Evolutionary conservation across 2,888 invertebrate species (phyloP).

Genomic region (Sesia bembeciformis): DNA sequence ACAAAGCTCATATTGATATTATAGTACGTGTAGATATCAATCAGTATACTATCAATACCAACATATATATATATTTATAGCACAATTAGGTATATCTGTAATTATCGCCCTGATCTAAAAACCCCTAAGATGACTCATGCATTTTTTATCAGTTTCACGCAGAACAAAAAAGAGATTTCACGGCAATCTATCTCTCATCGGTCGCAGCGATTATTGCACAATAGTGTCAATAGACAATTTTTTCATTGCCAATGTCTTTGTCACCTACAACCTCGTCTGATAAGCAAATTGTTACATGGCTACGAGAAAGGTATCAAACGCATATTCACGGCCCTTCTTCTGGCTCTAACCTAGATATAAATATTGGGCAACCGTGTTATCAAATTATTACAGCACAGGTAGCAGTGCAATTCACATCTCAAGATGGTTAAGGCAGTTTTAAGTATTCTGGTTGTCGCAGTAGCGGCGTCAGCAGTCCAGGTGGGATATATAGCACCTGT

Average conservation of each 20-base stretch:
- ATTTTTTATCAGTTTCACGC: neutral
- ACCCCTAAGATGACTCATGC: too few species aligned
- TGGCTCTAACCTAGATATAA: constrained; percentile 59
- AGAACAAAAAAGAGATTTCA: constrained; percentile 38
- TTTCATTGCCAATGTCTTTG: constrained; percentile 59
- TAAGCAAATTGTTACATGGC: constrained; percentile 65
- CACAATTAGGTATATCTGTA: too few species aligned
- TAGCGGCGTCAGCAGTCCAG: constrained; percentile 40
- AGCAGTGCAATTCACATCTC: constrained; percentile 44
- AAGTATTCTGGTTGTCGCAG: constrained; percentile 33
- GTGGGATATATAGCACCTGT: constrained; percentile 58
- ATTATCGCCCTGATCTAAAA: too few species aligned
- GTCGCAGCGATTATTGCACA: constrained; percentile 36
- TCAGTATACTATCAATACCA: too few species aligned
- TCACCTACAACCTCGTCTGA: constrained; percentile 66
- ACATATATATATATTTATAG: too few species aligned
- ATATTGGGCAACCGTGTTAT: constrained; percentile 63
- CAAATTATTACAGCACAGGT: constrained; percentile 55
- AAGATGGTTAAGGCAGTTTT: constrained; percentile 44
- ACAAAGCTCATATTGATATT: too few species aligned
- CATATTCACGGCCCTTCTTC: constrained; percentile 51
- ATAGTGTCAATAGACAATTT: constrained; percentile 25
- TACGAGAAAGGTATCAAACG: constrained; percentile 47
- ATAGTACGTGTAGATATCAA: too few species aligned
- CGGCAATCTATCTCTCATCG: constrained; percentile 39